Evolutionary conservation across 2,113 vertebrate species (phyloP).

Genomic region (Thalassarche chlororhynchos): DNA sequence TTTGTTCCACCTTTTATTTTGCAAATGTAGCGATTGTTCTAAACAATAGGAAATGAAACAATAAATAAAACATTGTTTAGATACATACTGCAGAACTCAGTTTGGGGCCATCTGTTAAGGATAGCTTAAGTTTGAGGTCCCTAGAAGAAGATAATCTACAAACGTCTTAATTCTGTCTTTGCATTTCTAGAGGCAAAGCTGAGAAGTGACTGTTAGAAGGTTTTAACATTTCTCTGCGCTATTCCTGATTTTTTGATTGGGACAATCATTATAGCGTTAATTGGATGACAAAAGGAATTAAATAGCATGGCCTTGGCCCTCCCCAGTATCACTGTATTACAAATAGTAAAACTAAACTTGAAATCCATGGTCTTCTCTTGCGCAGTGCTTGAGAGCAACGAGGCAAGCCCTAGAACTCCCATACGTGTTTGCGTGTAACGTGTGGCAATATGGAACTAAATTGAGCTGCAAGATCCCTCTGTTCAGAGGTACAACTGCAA

Average conservation of each 20-base stretch:
- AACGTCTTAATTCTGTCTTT: background rate
- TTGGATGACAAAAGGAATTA: background rate
- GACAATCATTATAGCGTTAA: background rate
- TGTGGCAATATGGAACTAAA: background rate
- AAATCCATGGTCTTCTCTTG: background rate
- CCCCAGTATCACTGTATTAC: no score
- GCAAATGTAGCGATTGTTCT: background rate
- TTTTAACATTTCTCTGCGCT: background rate
- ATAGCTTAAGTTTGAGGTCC: background rate
- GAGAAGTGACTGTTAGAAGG: background rate
- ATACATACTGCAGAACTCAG: background rate
- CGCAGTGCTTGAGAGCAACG: background rate
- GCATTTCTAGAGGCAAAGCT: background rate
- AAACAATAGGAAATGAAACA: background rate
- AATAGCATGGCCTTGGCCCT: background rate
- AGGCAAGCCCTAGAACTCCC: background rate
- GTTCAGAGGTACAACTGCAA: background rate
- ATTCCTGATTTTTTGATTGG: background rate
- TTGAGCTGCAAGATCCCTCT: rapidly evolving
- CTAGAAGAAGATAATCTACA: background rate
- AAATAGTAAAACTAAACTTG: no score
- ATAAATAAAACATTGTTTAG: background rate
- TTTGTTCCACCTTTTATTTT: background rate
- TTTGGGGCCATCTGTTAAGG: background rate
- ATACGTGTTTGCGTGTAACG: rapidly evolving